Conservation (phyloP, 2,113 vertebrate species). For the Willisornis vidua region DNA sequence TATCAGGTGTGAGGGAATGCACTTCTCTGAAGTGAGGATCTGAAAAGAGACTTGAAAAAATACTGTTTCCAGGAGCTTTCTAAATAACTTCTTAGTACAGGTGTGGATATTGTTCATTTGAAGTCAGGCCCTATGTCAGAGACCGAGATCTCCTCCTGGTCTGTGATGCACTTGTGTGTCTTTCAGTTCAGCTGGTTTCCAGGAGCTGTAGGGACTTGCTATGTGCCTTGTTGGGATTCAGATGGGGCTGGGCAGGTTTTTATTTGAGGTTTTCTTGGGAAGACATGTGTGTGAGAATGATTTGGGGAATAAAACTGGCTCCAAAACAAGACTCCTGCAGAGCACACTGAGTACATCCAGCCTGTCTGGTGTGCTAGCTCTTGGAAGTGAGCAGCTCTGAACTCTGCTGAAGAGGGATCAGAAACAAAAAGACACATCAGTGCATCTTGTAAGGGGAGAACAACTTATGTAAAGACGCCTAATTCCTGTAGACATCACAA, state of each 20-base stretch:
- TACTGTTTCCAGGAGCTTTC: not conserved
- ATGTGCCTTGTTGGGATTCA: accelerated
- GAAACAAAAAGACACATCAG: not conserved
- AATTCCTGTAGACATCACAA: not conserved
- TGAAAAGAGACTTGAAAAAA: not conserved
- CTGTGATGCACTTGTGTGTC: not conserved
- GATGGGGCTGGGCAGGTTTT: accelerated
- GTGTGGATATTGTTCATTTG: not conserved
- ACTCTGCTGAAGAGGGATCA: not conserved
- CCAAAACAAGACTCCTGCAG: not conserved
- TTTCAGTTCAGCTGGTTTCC: not conserved
- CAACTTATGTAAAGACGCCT: accelerated
- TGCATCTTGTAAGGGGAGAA: not conserved
- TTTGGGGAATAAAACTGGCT: not conserved
- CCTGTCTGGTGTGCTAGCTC: not conserved
- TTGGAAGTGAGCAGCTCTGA: accelerated
- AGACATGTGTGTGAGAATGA: not conserved
- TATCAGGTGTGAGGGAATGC: accelerated
- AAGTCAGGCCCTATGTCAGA: accelerated
- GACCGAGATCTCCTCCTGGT: not conserved
- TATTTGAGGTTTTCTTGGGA: not conserved
- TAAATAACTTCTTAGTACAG: not conserved
- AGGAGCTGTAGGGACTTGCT: not conserved
- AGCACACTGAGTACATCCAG: not conserved
- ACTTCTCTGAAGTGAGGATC: not conserved